phyloP scores from a whole-genome alignment of 2,797 vertebrate species.

The Anas flavirostris region DNA sequence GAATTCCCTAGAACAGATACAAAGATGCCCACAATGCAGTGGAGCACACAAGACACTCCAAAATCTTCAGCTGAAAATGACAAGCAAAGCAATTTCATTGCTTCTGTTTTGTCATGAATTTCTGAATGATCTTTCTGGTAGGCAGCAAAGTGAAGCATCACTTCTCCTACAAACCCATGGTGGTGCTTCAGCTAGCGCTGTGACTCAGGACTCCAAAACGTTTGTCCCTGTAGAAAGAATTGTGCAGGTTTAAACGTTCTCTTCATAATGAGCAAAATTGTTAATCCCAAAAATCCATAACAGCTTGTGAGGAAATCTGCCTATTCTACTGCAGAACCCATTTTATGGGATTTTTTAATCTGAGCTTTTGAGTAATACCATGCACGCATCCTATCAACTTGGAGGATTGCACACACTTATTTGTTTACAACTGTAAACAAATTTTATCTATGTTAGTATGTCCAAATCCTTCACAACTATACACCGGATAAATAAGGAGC shows the following conservation, averaged over 20 bases:
- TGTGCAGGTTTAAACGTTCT: not conserved
- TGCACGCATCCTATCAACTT: not conserved
- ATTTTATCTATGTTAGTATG: not conserved
- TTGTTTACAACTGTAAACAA: not conserved
- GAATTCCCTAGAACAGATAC: not conserved
- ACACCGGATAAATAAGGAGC: not conserved
- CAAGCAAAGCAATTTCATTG: not conserved
- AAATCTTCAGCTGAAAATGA: not conserved
- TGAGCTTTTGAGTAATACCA: not conserved
- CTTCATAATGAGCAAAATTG: not conserved
- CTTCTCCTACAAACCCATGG: not conserved
- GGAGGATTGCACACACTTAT: not conserved
- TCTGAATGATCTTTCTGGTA: not conserved
- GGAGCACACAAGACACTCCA: not conserved
- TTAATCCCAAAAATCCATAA: not conserved
- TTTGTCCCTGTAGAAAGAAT: rapidly evolving
- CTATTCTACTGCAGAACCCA: not conserved
- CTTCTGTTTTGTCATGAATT: not conserved
- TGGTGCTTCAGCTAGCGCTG: not conserved
- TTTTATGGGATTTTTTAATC: not conserved
- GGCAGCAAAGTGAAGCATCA: not conserved
- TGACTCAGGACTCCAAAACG: not conserved
- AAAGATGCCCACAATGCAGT: not conserved
- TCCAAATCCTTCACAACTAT: not conserved
- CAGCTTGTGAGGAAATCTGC: not conserved